These are phyloP conservation scores for Betta splendens DNA, from an alignment of 2,797 vertebrate species.

Conservation along the genomic window DNA sequence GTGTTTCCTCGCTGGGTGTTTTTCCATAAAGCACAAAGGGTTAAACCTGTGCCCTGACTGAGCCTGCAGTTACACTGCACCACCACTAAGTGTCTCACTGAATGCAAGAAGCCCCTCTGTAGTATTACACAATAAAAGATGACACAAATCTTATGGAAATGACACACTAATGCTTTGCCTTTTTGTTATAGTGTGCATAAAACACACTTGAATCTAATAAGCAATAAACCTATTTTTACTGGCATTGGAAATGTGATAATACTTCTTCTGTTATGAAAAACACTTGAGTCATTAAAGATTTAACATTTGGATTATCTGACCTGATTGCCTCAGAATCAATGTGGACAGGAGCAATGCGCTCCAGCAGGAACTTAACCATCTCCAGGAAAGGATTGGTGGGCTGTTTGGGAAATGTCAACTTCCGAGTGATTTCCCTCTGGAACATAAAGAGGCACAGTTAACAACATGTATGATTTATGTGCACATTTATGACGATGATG, in stretches of 20 bases:
- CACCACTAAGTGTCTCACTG: slow-evolving; percentile 80
- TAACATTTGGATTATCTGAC: no score
- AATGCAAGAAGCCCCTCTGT: slow-evolving; percentile 56
- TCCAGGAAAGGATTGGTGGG: slow-evolving; percentile 99
- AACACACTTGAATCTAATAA: not conserved
- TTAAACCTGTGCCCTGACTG: slow-evolving; percentile 33
- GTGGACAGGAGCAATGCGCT: slow-evolving; percentile 98
- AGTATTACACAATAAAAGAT: slow-evolving; percentile 67
- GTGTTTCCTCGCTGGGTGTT: slow-evolving; percentile 41
- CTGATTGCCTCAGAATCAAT: slow-evolving; percentile 99
- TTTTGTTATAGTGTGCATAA: slow-evolving; percentile 1
- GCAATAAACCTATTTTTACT: not conserved
- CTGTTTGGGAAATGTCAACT: slow-evolving; percentile 98
- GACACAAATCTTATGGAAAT: no score
- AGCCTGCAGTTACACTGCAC: slow-evolving; percentile 50
- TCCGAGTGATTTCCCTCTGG: slow-evolving; percentile 97
- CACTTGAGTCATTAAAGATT: no score
- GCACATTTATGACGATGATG: not conserved
- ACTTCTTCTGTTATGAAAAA: no score
- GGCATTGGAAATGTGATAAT: no score
- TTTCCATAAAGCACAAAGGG: slow-evolving; percentile 59
- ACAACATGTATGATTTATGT: not conserved
- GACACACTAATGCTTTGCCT: slow-evolving; percentile 6
- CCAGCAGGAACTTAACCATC: slow-evolving; percentile 99
- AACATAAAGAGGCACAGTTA: slow-evolving; percentile 11